Percentiles rank a stretch among this genome's conserved stretches.
phyloP scores from a whole-genome alignment of 2,113 vertebrate species.

The Cephalopholis sonnerati region DNA sequence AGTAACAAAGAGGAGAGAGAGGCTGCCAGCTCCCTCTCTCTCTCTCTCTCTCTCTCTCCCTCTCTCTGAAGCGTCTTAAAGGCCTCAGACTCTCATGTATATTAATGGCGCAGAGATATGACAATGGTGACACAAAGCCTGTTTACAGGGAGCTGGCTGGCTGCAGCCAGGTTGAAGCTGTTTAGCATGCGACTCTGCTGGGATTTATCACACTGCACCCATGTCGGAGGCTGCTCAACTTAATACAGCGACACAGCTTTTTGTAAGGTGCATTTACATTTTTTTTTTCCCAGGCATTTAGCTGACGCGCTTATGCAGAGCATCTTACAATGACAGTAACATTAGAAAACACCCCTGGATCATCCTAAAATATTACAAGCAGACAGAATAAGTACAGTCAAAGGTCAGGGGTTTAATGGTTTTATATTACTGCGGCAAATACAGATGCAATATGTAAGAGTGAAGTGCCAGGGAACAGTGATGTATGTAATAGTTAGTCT shows the following conservation, averaged over 20 bases:
- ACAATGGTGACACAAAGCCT: conserved; percentile 85
- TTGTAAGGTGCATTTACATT: conserved; percentile 69
- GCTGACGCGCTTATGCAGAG: conserved; percentile 55
- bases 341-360: conserved; percentile 28
- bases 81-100: conserved; percentile 84
- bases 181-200: conserved; percentile 79
- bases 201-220: conserved; percentile 78
- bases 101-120: conserved; percentile 84
- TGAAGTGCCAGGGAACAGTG: too few species aligned
- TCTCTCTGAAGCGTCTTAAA: conserved; percentile 82
- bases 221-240: conserved; percentile 72
- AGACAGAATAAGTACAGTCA: background rate
- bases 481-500: too few species aligned
- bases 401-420: conserved; percentile 10
- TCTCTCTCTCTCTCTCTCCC: conserved; percentile 52
- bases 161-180: conserved; percentile 79
- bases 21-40: conserved; percentile 55
- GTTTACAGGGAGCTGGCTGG: conserved; percentile 82
- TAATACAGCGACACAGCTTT: conserved; percentile 72
- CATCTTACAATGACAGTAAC: conserved; percentile 29
- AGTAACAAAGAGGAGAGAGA: conserved; percentile 65
- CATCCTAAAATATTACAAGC: conserved; percentile 21
- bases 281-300: conserved; percentile 34
- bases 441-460: background rate
- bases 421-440: background rate